Percentiles rank a stretch among this genome's conserved stretches.
Conservation (phyloP, 2,888 invertebrate species). For the Ashinkailepas kermadecensis region DNA sequence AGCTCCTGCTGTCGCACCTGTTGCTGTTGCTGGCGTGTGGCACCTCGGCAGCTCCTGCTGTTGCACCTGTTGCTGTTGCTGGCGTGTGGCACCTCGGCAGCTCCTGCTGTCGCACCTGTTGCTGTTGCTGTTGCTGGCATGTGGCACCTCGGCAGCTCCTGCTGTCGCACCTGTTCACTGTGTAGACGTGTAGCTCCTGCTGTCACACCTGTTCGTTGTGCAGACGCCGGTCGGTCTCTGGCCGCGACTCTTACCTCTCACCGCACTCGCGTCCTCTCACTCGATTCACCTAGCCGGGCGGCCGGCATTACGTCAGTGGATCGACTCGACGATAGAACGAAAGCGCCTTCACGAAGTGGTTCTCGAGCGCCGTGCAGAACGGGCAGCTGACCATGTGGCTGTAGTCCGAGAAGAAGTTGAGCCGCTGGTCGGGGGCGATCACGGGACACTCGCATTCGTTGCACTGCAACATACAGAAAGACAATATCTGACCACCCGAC, state of each 20-base stretch:
- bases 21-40: too few relatives aligned
- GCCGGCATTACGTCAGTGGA: not conserved
- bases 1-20: too few relatives aligned
- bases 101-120: too few relatives aligned
- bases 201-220: too few relatives aligned
- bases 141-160: too few relatives aligned
- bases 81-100: too few relatives aligned
- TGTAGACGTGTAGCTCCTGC: too few relatives aligned
- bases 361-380: conserved; percentile 80
- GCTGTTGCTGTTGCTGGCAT: too few relatives aligned
- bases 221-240: not conserved
- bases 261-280: not conserved
- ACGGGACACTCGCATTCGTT: conserved; percentile 84
- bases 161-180: too few relatives aligned
- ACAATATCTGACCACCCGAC: not conserved
- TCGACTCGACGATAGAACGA: conserved; percentile 35
- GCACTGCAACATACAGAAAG: conserved; percentile 56
- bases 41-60: too few relatives aligned
- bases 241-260: not conserved
- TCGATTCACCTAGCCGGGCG: not conserved
- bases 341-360: conserved; percentile 90
- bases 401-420: conserved; percentile 92
- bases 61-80: too few relatives aligned
- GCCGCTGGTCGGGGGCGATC: conserved; percentile 73
- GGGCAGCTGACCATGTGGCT: conserved; percentile 85